Evolutionary conservation across 2,888 invertebrate species (phyloP).

Genomic region (Caprella mutica): DNA sequence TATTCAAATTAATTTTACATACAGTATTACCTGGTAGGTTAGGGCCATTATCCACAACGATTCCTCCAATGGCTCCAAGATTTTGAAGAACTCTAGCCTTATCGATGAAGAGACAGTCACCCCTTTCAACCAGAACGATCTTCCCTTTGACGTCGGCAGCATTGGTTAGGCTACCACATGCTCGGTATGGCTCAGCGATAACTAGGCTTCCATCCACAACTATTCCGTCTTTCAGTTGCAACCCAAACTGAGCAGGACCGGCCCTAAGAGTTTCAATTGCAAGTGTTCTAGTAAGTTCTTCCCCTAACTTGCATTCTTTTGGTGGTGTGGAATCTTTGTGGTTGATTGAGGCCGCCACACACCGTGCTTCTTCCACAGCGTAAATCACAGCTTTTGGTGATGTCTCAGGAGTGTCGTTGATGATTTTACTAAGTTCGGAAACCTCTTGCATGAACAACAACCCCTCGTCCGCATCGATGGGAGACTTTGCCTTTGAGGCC

Average conservation of each 20-base stretch:
- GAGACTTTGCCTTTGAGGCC: conserved; percentile 67
- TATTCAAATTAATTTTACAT: no score
- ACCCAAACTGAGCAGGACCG: conserved; percentile 85
- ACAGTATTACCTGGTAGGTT: no score
- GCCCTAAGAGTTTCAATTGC: no score
- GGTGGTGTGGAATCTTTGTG: no score
- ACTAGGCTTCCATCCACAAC: conserved; percentile 44
- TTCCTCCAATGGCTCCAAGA: conserved; percentile 69
- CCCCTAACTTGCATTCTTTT: no score
- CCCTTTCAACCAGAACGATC: conserved; percentile 76
- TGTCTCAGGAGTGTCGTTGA: no score
- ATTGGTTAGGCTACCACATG: conserved; percentile 49
- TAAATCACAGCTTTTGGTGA: no score
- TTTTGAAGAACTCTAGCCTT: conserved; percentile 74
- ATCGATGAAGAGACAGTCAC: conserved; percentile 90
- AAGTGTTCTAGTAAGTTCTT: no score
- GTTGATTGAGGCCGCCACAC: no score
- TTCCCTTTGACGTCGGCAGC: conserved; percentile 52
- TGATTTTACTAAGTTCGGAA: conserved; percentile 74
- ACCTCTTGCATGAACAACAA: conserved; percentile 93
- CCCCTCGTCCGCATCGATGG: conserved; percentile 82
- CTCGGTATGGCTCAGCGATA: conserved; percentile 59
- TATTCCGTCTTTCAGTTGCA: conserved; percentile 53
- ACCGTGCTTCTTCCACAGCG: no score
- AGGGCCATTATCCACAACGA: conserved; percentile 71